Evolutionary conservation across 2,113 vertebrate genomes (phyloP).

Genomic region (Rattus rattus): DNA sequence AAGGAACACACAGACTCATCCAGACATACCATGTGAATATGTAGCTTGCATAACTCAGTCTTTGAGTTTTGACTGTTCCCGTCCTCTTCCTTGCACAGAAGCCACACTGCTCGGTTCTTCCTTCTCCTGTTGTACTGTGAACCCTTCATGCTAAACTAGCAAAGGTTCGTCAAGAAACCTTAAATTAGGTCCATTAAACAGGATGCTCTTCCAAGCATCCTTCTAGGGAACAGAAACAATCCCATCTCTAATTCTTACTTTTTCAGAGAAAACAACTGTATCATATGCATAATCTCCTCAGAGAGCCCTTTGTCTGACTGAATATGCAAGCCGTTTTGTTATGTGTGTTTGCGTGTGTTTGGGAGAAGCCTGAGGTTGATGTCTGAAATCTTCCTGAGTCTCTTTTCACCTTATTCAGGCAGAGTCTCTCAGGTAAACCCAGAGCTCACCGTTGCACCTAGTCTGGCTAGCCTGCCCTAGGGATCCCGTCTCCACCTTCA

Average conservation of each 20-base stretch:
- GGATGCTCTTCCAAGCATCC: background rate
- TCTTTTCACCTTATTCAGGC: background rate
- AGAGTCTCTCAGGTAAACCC: background rate
- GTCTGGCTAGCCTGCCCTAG: background rate
- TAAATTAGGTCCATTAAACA: background rate
- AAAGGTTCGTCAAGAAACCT: background rate
- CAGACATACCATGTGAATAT: no score
- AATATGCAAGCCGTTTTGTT: background rate
- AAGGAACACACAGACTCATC: no score
- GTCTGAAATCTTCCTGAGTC: background rate
- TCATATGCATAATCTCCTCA: background rate
- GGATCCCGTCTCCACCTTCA: background rate
- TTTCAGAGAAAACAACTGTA: background rate
- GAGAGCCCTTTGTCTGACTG: background rate
- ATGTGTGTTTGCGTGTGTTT: background rate
- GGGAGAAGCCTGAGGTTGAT: background rate
- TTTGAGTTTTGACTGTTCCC: background rate
- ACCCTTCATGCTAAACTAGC: background rate
- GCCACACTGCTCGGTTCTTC: background rate
- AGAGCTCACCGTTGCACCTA: background rate
- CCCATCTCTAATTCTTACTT: background rate
- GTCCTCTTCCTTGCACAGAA: background rate
- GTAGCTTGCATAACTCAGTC: no score
- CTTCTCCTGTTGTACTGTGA: background rate
- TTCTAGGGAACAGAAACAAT: background rate